A percentile compares a stretch with the other conserved stretches of the same genome.
These are phyloP conservation scores for Apodemus sylvaticus DNA, from an alignment of 2,113 vertebrate genomes.

Conservation along the genomic window DNA sequence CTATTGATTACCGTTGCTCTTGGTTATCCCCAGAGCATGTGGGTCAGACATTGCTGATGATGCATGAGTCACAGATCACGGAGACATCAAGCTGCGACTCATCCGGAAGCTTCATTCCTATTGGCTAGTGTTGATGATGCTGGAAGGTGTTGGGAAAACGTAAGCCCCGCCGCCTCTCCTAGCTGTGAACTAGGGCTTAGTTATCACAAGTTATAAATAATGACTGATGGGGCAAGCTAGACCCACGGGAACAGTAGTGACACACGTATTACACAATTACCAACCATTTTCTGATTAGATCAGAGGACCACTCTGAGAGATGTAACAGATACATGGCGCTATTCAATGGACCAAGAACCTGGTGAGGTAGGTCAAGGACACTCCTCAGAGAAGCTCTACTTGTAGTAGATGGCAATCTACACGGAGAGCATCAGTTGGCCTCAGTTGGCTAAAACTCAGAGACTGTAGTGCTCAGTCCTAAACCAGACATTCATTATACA, in stretches of 20 bases:
- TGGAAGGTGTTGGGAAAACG: neutral
- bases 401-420: neutral
- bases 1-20: neutral
- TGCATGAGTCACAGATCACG: neutral
- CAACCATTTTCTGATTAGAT: neutral
- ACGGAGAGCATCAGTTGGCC: neutral
- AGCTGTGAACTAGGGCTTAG: neutral
- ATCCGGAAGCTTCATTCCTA: neutral
- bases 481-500: neutral
- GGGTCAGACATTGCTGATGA: neutral
- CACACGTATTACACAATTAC: neutral
- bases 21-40: neutral
- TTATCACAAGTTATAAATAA: neutral
- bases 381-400: neutral
- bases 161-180: neutral
- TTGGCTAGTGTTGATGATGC: neutral
- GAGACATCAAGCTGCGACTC: neutral
- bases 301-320: neutral
- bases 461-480: neutral
- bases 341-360: neutral
- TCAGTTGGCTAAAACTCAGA: neutral
- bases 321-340: neutral
- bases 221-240: neutral
- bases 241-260: neutral
- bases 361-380: neutral